Percentiles rank a stretch among this genome's conserved stretches.
Conservation (phyloP, 2,797 vertebrate genomes). For the Trachops cirrhosus region DNA sequence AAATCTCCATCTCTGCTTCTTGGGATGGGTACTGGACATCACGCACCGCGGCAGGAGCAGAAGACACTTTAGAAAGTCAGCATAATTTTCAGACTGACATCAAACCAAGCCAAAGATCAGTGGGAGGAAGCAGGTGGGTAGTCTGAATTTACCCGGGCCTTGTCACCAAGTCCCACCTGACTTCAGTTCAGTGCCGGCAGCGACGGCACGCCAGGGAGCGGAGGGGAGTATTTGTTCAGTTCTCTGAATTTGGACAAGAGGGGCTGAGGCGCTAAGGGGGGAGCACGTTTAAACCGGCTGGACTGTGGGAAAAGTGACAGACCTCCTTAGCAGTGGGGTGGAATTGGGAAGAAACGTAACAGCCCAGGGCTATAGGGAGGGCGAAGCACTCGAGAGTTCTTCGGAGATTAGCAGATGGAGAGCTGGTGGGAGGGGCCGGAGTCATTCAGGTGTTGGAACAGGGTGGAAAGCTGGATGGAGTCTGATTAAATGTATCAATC, state of each 20-base stretch:
- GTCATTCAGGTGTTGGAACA: not conserved
- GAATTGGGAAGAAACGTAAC: not conserved
- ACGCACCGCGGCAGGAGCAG: not conserved
- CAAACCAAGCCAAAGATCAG: not conserved
- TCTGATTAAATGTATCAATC: not conserved
- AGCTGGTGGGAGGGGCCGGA: not conserved
- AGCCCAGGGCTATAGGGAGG: not conserved
- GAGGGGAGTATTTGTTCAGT: too few relatives aligned
- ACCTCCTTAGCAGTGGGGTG: not conserved
- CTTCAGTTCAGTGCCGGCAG: not conserved
- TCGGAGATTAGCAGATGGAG: not conserved
- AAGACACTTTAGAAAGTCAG: slow-evolving; percentile 40
- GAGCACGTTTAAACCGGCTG: not conserved
- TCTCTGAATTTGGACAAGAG: not conserved
- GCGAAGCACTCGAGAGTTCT: not conserved
- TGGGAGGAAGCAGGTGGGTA: not conserved
- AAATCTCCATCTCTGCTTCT: slow-evolving; percentile 37
- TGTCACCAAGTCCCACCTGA: not conserved
- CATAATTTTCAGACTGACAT: slow-evolving; percentile 44
- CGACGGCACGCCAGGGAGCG: too few relatives aligned
- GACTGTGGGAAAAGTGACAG: not conserved
- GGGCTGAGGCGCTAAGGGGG: not conserved
- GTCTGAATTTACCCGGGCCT: not conserved
- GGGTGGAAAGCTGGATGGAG: not conserved
- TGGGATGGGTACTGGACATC: not conserved